phyloP scores from a whole-genome alignment of 2,888 invertebrate species.

The Netelia melanura region DNA sequence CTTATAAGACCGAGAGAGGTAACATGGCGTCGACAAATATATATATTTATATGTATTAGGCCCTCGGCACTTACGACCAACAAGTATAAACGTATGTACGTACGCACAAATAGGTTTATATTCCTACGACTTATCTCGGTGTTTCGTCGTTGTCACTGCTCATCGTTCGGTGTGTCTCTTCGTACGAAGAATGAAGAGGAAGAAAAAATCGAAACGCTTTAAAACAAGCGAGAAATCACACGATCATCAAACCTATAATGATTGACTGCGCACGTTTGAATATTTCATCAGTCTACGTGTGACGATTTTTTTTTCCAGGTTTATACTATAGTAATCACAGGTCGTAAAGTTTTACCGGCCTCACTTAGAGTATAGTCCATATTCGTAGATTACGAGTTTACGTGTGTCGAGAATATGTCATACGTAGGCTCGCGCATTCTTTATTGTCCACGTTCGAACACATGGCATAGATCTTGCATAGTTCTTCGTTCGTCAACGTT shows the following conservation, averaged over 20 bases:
- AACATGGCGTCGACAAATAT: constrained; percentile 22
- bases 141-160: constrained; percentile 2
- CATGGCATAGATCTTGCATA: background rate
- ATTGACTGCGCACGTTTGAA: constrained; percentile 57
- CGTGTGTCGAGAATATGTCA: background rate
- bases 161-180: constrained; percentile 18
- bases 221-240: constrained; percentile 44
- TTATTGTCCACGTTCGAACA: background rate
- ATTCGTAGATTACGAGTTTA: constrained; percentile 16
- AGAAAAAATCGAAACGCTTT: constrained; percentile 3
- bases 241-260: constrained; percentile 57
- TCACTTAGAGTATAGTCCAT: constrained; percentile 49
- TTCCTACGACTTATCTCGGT: constrained; percentile 38
- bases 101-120: background rate
- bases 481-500: background rate
- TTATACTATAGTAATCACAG: constrained; percentile 71
- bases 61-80: background rate
- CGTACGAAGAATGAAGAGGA: constrained; percentile 4
- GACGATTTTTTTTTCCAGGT: constrained; percentile 68
- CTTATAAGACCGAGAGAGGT: constrained; percentile 29
- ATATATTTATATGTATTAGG: background rate
- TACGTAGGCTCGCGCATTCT: background rate
- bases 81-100: background rate
- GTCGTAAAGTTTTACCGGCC: constrained; percentile 73
- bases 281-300: constrained; percentile 5